Evolutionary conservation across 2,888 invertebrate genomes (phyloP).

Genomic region (Drosophila lacicola): DNA sequence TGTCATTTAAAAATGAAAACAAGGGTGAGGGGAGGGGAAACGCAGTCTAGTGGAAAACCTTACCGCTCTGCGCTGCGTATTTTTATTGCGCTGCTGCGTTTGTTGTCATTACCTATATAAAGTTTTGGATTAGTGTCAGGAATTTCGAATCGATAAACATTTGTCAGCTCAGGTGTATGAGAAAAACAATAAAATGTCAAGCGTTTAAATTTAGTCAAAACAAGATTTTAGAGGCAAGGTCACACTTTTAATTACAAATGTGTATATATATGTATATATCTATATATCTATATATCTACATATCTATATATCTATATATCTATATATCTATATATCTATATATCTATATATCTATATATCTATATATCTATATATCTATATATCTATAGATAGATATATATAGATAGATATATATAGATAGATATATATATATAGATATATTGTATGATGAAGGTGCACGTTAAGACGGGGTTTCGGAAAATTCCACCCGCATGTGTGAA

Average conservation of each 20-base stretch:
- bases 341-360: no score
- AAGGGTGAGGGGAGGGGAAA: neutral
- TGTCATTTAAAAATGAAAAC: conserved; percentile 22
- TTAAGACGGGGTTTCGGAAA: no score
- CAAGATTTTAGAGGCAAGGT: neutral
- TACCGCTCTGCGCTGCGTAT: conserved; percentile 24
- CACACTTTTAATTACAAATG: neutral
- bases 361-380: no score
- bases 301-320: no score
- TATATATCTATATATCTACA: no score
- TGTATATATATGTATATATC: no score
- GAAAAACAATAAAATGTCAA: neutral
- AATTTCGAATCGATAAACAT: conserved; percentile 30
- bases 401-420: no score
- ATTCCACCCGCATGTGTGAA: no score
- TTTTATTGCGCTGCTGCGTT: conserved; percentile 29
- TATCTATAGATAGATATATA: no score
- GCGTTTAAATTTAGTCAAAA: neutral
- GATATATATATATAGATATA: no score
- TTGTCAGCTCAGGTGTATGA: neutral
- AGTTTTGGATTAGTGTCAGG: conserved; percentile 43
- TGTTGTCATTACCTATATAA: conserved; percentile 31
- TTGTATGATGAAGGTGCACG: no score
- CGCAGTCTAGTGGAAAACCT: conserved; percentile 12
- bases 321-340: no score